phyloP scores from a whole-genome alignment of 1,140 invertebrate species.

The Mya arenaria region DNA sequence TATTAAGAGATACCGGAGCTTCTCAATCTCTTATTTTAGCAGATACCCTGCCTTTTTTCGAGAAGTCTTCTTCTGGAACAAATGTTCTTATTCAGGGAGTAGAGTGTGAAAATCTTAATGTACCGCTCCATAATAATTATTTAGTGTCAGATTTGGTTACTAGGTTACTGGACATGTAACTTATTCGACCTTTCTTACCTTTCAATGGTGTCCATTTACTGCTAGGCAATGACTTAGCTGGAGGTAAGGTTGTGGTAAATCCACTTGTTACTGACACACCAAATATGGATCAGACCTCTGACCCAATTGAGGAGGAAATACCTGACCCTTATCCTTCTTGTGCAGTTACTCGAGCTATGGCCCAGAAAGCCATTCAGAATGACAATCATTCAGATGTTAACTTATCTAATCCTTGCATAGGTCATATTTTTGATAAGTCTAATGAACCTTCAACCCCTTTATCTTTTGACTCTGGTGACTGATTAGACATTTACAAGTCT shows the following conservation, averaged over 20 bases:
- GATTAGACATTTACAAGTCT: too few species aligned
- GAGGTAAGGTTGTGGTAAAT: constrained; percentile 45
- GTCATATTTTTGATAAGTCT: background rate
- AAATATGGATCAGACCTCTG: background rate
- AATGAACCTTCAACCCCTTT: background rate
- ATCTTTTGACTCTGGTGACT: background rate
- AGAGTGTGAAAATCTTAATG: constrained; percentile 36
- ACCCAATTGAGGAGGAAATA: constrained; percentile 9
- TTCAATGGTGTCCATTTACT: constrained; percentile 53
- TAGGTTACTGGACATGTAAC: constrained; percentile 40
- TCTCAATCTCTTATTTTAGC: constrained; percentile 24
- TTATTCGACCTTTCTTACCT: constrained; percentile 34
- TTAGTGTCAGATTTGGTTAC: constrained; percentile 44
- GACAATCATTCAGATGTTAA: background rate
- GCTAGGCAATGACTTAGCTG: constrained; percentile 62
- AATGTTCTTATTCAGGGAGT: constrained; percentile 38
- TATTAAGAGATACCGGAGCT: constrained; percentile 39
- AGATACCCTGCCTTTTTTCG: constrained; percentile 24
- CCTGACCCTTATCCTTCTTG: constrained; percentile 52
- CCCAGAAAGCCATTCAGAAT: constrained; percentile 31
- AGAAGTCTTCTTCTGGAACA: constrained; percentile 13
- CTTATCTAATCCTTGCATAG: background rate
- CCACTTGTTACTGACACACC: constrained; percentile 40
- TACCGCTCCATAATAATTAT: constrained; percentile 54
- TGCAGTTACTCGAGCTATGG: constrained; percentile 53